These are phyloP conservation scores for Epinephelus lanceolatus DNA, from an alignment of 2,113 vertebrate genomes.

Conservation along the genomic window DNA sequence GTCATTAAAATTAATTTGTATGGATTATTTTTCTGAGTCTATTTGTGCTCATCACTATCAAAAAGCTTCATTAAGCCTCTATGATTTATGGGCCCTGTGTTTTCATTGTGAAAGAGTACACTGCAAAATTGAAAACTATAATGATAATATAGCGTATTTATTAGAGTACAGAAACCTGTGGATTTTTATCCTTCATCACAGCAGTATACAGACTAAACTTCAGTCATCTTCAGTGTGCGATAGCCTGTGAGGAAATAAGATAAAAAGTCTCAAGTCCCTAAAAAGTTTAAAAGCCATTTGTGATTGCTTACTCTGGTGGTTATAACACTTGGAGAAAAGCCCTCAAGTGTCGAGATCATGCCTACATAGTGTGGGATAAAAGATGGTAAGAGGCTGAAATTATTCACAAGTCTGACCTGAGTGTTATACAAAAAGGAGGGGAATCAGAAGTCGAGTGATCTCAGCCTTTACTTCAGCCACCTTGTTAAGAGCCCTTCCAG, in stretches of 20 bases:
- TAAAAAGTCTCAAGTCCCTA: background rate
- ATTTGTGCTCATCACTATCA: background rate
- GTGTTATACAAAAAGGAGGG: slow-evolving; percentile 57
- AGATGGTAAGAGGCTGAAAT: slow-evolving; percentile 58
- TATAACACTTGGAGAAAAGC: background rate
- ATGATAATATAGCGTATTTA: no score
- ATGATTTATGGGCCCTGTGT: background rate
- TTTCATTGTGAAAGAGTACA: background rate
- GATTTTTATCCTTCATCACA: no score
- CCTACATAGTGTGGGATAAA: slow-evolving; percentile 40
- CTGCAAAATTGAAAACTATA: background rate
- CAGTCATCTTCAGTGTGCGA: background rate
- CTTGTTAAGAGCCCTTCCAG: slow-evolving; percentile 63
- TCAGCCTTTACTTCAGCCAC: slow-evolving; percentile 61
- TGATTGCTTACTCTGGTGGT: background rate
- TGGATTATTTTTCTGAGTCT: background rate
- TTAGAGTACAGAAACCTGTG: no score
- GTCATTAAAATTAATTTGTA: background rate
- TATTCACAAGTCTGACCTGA: slow-evolving; percentile 56
- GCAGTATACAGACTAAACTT: no score
- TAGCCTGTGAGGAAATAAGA: slow-evolving; percentile 1
- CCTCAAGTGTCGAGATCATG: slow-evolving; percentile 31
- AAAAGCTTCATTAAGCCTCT: background rate
- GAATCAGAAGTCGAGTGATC: slow-evolving; percentile 71
- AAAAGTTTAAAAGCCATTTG: slow-evolving; percentile 26